Evolutionary conservation across 1,140 invertebrate genomes (phyloP).

Genomic region (Phthorimaea operculella): DNA sequence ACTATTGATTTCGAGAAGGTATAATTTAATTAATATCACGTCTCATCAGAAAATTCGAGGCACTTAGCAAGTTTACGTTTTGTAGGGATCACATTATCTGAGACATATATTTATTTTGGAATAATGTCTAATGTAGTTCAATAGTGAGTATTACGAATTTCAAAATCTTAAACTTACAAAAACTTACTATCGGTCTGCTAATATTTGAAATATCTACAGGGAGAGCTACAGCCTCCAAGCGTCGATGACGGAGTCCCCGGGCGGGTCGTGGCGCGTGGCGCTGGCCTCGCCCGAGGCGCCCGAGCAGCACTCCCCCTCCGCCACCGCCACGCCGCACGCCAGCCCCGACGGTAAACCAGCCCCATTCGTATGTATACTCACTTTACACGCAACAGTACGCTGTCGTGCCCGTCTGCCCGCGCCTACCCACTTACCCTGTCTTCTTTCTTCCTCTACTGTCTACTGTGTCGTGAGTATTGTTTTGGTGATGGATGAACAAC

Average conservation of each 20-base stretch:
- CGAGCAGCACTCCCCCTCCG: constrained; percentile 71
- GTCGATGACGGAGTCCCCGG: constrained; percentile 69
- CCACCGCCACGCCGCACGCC: constrained; percentile 71
- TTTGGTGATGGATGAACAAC: no score
- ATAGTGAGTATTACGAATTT: no score
- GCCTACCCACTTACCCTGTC: no score
- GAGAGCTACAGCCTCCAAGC: constrained; percentile 72
- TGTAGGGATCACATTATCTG: no score
- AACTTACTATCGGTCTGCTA: no score
- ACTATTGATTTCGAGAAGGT: no score
- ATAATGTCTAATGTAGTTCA: no score
- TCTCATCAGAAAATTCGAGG: no score
- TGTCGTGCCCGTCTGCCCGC: constrained; percentile 3
- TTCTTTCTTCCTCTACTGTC: constrained; percentile 5
- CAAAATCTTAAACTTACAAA: no score
- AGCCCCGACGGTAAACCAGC: constrained; percentile 58
- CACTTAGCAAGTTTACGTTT: no score
- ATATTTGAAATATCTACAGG: constrained; percentile 19
- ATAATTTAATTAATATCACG: no score
- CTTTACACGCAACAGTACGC: constrained; percentile 23
- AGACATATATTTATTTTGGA: no score
- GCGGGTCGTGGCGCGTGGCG: constrained; percentile 65
- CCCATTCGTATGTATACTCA: constrained; percentile 62
- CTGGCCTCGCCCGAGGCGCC: constrained; percentile 71
- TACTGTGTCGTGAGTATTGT: not conserved